Conservation (phyloP, 2,113 vertebrate genomes). For the Rousettus leschenaultii region DNA sequence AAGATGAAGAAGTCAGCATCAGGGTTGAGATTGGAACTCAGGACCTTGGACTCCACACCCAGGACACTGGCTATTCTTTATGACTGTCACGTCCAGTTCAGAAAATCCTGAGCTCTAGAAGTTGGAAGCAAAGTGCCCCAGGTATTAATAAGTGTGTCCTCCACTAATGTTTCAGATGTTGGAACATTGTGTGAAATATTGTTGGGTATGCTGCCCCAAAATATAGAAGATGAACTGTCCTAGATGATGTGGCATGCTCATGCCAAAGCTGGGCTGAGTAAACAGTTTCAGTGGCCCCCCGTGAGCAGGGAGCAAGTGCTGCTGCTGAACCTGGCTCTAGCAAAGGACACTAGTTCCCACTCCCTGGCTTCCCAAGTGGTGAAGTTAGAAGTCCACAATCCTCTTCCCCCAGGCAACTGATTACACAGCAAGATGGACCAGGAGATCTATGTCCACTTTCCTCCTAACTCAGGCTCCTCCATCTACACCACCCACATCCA, state of each 20-base stretch:
- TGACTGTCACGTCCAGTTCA: neutral
- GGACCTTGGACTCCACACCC: neutral
- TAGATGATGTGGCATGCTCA: neutral
- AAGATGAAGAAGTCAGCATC: neutral
- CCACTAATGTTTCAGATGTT: neutral
- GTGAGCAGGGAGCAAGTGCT: neutral
- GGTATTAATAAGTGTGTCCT: too few species aligned
- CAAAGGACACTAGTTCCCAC: fast-evolving
- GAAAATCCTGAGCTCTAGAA: neutral
- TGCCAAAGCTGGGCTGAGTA: neutral
- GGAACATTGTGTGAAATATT: neutral
- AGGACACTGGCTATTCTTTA: neutral
- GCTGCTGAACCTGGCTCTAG: neutral
- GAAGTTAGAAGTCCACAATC: fast-evolving
- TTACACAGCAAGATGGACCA: neutral
- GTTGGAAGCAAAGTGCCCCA: neutral
- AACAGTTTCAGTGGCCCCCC: too few species aligned
- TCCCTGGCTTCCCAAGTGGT: neutral
- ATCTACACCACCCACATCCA: fast-evolving
- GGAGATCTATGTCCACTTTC: neutral
- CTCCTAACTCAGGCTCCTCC: neutral
- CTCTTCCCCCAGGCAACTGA: neutral
- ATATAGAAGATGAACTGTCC: neutral
- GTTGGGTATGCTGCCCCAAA: fast-evolving
- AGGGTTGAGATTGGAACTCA: neutral